Evolutionary conservation across 2,113 vertebrate genomes (phyloP), one percentile per base, ranked within the genome.

Genomic region (Mungos mungo): DNA sequence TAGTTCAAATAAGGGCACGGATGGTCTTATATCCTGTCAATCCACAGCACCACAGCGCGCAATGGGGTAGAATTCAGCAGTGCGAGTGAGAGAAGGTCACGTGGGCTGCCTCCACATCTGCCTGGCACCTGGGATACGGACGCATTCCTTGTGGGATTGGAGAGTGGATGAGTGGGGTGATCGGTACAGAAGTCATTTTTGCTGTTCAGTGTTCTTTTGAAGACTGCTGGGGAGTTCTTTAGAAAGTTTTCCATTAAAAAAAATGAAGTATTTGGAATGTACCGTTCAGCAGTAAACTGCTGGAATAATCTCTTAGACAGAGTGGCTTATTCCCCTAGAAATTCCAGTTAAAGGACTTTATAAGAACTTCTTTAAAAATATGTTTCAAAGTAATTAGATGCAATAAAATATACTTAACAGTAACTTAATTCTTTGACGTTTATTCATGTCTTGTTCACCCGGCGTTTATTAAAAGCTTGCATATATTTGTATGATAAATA

Each of bases 391-490:
- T 86, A 60, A 83, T 95, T 60, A 80, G 54, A n/a, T 92, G 16
- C 33, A 92, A 38, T 81, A 85, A 93, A 93, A 72, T 89, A 74
- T 47, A n/a, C 11, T 82, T 88, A 88, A 45, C 33, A 77, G 38
- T 90, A 65, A 90, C 88, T 90, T 95, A 72, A 57, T 95, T 97
- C 69, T 86, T 85, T 92, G 60, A 85, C 57, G 7, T 71, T 92
- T 93, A 66, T 68, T 33, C 52, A 76, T 91, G 50, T 38, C 15
- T 3, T 72, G 68, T 93, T 89, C 52, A 79, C 12, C 5, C 27
- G 92, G 63, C 2, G 47, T 88, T 88, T 96, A 83, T 68, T 97
- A 80, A 90, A 86, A 74, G 31, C 23, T 94, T 77, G 52, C 33
- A 54, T 60, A 60, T 95, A 31, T 91, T 97, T 50, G 11, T 88